phyloP scores from a whole-genome alignment of 2,797 vertebrate genomes.

The Dryobates pubescens region DNA sequence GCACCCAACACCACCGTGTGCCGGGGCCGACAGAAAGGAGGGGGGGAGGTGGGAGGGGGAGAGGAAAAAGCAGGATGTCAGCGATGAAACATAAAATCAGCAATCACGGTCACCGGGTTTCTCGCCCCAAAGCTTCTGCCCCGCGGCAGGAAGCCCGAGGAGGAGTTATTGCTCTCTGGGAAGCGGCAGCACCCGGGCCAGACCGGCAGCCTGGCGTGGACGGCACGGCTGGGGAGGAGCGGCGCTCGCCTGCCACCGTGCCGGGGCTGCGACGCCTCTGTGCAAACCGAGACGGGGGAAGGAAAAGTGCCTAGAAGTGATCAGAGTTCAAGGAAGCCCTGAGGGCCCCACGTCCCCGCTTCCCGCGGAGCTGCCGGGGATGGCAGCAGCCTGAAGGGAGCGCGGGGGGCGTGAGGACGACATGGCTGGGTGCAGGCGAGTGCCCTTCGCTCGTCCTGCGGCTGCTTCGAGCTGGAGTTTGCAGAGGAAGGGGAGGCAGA shows the following conservation, averaged over 20 bases:
- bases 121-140: background rate
- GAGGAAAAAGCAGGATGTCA: background rate
- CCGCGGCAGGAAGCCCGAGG: background rate
- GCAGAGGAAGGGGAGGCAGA: background rate
- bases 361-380: fast-evolving
- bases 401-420: fast-evolving
- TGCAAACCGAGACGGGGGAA: background rate
- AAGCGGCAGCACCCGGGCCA: background rate
- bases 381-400: background rate
- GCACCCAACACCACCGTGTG: background rate
- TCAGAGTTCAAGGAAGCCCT: background rate
- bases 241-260: fast-evolving
- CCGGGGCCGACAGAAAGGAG: background rate
- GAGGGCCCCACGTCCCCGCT: background rate
- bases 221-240: background rate
- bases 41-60: fast-evolving
- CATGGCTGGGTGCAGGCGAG: background rate
- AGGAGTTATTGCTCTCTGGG: constrained; percentile 60
- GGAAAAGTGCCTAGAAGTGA: constrained; percentile 22
- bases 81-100: background rate
- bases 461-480: background rate
- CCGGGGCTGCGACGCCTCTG: background rate
- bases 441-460: background rate
- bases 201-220: background rate
- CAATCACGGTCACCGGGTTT: background rate